Base-by-base conservation (phyloP, 2,888 invertebrate species). In the Tipula lateralis region DNA sequence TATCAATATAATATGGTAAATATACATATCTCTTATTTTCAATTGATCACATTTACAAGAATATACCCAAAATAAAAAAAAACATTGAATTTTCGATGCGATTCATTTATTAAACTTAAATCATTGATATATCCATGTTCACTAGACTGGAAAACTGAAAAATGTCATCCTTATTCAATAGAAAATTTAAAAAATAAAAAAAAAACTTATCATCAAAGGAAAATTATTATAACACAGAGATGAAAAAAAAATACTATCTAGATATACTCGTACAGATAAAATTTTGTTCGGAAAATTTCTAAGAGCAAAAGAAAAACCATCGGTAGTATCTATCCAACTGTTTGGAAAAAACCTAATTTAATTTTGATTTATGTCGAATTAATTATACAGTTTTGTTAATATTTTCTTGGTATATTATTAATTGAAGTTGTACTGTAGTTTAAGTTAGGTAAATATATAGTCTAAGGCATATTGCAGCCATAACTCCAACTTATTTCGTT, bases 91-190 rank as follows among this genome's bases (percentile, higher is more conserved):
- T 7, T 66, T 1, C 24, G 7, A 24, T 66, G 66, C 66, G 66
- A 66, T 66, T 66, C 66, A 66, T 66, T 66, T 66, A 66, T 66
- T 66, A 66, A 66, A 66, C 66, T 66, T 66, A 66, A 66, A 66
- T 66, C 66, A 66, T 66, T 66, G 66, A 66, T 66, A 66, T 66
- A 66, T 66, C 66, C 19, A 66, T 66, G 24, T 66, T 66, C 66
- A 66, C 66, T 66, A 66, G 66, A 66, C 66, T 66, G 66, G 66
- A 66, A 66, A 66, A 66, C 66, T 66, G 66, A 7, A 66, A 24
- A 66, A 66, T 66, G 66, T 66, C 66, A 66, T 66, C 66, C 66
- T 66, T 66, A 66, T 66, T 66, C 66, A 66, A 66, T 24, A 66
- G 66, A 24, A 44, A 9, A 36, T 36, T 12, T 6, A 36, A 9